These are phyloP conservation scores for Synanthedon andrenaeformis DNA, from an alignment of 2,888 invertebrate genomes.

Conservation along the genomic window DNA sequence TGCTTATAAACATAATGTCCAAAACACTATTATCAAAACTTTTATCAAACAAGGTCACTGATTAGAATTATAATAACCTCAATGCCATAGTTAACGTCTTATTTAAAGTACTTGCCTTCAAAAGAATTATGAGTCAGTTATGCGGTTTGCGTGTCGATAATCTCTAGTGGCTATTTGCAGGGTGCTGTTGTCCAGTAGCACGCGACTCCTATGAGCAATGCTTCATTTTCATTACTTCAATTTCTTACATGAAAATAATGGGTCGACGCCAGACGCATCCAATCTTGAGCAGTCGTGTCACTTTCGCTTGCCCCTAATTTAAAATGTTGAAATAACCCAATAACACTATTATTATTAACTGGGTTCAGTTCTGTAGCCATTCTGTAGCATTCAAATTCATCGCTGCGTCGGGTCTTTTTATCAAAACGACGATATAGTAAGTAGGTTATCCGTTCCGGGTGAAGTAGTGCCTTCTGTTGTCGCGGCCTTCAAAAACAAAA, in stretches of 20 bases:
- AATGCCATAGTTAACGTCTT: neutral
- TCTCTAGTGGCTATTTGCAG: conserved; percentile 20
- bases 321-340: neutral
- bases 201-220: conserved; percentile 23
- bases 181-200: conserved; percentile 13
- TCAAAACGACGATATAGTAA: neutral
- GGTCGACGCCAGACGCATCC: conserved; percentile 36
- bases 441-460: conserved; percentile 25
- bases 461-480: conserved; percentile 32
- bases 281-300: conserved; percentile 3
- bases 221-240: conserved; percentile 38
- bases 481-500: conserved; percentile 31
- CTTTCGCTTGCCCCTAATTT: neutral
- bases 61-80: conserved; percentile 2
- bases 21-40: conserved; percentile 17
- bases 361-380: no score
- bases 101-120: neutral
- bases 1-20: neutral
- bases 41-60: conserved; percentile 13
- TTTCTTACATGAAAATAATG: conserved; percentile 47
- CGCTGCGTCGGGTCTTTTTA: no score
- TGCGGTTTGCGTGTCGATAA: conserved; percentile 29
- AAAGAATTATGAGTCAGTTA: neutral
- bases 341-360: neutral
- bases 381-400: no score